Conservation (phyloP, 2,888 invertebrate genomes). For the Chydorus sphaericus region DNA sequence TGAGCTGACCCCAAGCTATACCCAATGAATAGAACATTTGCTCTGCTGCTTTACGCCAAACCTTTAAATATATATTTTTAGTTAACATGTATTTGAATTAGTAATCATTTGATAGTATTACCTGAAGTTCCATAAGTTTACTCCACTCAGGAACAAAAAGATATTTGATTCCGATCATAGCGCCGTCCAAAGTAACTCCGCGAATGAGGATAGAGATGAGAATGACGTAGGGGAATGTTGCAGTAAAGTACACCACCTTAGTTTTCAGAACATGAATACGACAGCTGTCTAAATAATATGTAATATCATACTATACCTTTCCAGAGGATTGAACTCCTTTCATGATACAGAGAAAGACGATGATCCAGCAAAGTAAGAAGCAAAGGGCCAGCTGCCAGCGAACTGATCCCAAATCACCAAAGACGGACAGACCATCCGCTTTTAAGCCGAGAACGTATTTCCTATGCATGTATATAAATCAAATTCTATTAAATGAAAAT, state of each 20-base stretch:
- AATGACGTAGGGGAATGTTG: constrained; percentile 67
- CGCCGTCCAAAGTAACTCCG: constrained; percentile 48
- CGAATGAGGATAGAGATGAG: constrained; percentile 56
- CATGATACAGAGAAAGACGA: constrained; percentile 25
- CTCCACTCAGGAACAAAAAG: constrained; percentile 25
- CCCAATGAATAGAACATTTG: constrained; percentile 74
- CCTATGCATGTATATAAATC: too few species aligned
- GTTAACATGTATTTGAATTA: not conserved
- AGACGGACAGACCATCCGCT: constrained; percentile 18
- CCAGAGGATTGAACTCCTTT: constrained; percentile 27
- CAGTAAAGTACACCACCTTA: constrained; percentile 62
- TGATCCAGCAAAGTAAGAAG: constrained; percentile 25
- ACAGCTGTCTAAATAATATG: too few species aligned
- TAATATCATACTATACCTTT: too few species aligned
- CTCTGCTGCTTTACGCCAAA: constrained; percentile 70
- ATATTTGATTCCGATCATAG: constrained; percentile 46
- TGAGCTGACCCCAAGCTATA: constrained; percentile 59
- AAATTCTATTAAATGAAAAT: too few species aligned
- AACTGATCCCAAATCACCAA: constrained; percentile 23
- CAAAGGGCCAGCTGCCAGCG: constrained; percentile 25
- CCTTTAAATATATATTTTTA: too few species aligned
- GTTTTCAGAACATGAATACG: too few species aligned
- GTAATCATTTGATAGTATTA: constrained; percentile 15
- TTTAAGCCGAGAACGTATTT: constrained; percentile 20
- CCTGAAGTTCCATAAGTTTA: constrained; percentile 22